Evolutionary conservation across 2,797 vertebrate species (phyloP).

Genomic region (Choloepus didactylus): DNA sequence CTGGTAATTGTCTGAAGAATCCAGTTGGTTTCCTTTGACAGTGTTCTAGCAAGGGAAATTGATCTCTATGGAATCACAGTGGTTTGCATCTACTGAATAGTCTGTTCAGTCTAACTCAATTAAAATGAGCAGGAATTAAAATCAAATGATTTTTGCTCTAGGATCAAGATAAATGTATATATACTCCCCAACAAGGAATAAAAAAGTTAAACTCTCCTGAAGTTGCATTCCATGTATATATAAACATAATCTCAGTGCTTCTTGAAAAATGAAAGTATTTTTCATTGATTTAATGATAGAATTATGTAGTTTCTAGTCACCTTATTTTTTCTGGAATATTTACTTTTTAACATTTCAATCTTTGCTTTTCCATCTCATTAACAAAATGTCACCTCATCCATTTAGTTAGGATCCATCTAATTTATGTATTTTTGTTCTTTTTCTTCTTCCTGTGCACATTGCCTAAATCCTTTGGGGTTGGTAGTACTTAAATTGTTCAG

Average conservation of each 20-base stretch:
- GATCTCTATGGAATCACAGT: not conserved
- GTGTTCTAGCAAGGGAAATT: conserved; percentile 1
- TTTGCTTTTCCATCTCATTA: not conserved
- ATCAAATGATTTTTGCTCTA: conserved; percentile 43
- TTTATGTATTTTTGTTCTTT: not conserved
- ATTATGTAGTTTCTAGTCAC: not conserved
- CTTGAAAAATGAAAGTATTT: conserved; percentile 15
- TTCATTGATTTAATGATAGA: conserved; percentile 33
- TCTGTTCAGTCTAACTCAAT: conserved; percentile 60
- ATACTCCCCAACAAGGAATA: conserved; percentile 9
- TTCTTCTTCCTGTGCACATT: not conserved
- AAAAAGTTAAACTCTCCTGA: not conserved
- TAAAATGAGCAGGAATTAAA: conserved; percentile 63
- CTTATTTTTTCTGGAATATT: not conserved
- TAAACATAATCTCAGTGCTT: conserved; percentile 35
- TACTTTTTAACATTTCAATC: conserved; percentile 19
- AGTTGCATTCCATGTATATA: not conserved
- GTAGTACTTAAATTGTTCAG: conserved; percentile 44
- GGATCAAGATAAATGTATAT: conserved; percentile 16
- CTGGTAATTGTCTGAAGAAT: conserved; percentile 48
- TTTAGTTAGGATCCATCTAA: conserved; percentile 11
- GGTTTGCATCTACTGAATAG: not conserved
- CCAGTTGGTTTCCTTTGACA: conserved; percentile 27
- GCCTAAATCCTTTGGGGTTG: conserved; percentile 9
- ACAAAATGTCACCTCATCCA: not conserved